Evolutionary conservation across 1,140 invertebrate species (phyloP).

Genomic region (Galleria mellonella): DNA sequence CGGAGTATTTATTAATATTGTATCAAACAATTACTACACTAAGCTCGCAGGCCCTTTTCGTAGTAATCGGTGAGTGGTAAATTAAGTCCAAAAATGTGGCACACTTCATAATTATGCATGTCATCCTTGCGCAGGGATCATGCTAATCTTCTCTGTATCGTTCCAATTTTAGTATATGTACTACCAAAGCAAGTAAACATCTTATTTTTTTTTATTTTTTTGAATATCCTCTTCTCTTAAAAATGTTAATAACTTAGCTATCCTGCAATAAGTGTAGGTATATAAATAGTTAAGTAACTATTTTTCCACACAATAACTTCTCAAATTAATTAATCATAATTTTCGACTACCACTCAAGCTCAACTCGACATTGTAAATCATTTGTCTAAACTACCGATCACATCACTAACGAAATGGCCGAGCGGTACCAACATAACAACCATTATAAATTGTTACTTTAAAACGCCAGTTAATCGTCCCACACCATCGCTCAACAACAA

Average conservation of each 20-base stretch:
- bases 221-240: too few relatives aligned
- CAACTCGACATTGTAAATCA: constrained; percentile 50
- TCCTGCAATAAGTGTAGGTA: background rate
- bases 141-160: background rate
- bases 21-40: too few relatives aligned
- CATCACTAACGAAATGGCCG: constrained; percentile 51
- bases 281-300: background rate
- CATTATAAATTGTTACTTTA: constrained; percentile 50
- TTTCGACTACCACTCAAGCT: constrained; percentile 21
- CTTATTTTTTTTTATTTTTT: too few relatives aligned
- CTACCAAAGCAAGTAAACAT: background rate
- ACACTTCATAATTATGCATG: too few relatives aligned
- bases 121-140: too few relatives aligned
- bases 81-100: too few relatives aligned
- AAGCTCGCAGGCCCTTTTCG: too few relatives aligned
- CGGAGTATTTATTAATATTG: too few relatives aligned
- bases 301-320: constrained; percentile 5
- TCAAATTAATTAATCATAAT: constrained; percentile 51
- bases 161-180: background rate
- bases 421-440: constrained; percentile 37
- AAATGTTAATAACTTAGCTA: too few relatives aligned
- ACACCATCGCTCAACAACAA: constrained; percentile 48
- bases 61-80: too few relatives aligned
- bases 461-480: constrained; percentile 50
- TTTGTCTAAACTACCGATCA: constrained; percentile 47